Evolutionary conservation across 2,888 invertebrate species (phyloP).

Genomic region (Synanthedon vespiformis): DNA sequence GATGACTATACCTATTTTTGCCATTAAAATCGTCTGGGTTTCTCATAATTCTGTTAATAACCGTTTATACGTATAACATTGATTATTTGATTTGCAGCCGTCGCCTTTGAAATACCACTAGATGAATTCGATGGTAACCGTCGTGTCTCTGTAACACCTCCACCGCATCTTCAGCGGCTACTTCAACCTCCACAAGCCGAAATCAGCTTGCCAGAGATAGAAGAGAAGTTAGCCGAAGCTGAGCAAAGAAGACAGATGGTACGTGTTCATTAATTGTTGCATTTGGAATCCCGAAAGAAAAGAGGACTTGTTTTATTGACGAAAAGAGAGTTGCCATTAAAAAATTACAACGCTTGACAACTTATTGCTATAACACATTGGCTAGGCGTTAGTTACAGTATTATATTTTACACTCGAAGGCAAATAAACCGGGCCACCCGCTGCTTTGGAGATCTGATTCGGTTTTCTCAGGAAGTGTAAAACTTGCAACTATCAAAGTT

Average conservation of each 20-base stretch:
- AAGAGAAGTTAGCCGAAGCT: constrained; percentile 79
- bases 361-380: too few relatives aligned
- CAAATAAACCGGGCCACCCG: too few relatives aligned
- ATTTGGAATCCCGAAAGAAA: background rate
- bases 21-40: too few relatives aligned
- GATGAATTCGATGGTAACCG: constrained; percentile 51
- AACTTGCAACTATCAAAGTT: too few relatives aligned
- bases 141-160: constrained; percentile 72
- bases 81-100: constrained; percentile 34
- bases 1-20: too few relatives aligned
- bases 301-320: background rate
- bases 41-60: too few relatives aligned
- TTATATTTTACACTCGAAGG: too few relatives aligned
- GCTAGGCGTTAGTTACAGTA: too few relatives aligned
- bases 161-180: constrained; percentile 75
- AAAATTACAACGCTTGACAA: too few relatives aligned
- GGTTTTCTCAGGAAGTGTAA: too few relatives aligned
- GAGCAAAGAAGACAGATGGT: constrained; percentile 76
- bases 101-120: constrained; percentile 73
- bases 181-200: constrained; percentile 72
- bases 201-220: constrained; percentile 73
- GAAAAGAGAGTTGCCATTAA: background rate
- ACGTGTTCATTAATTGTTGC: constrained; percentile 4
- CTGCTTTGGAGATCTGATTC: too few relatives aligned
- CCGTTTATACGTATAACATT: too few relatives aligned